Base-by-base conservation (phyloP, 2,113 vertebrate genomes). In the Alligator mississippiensis region DNA sequence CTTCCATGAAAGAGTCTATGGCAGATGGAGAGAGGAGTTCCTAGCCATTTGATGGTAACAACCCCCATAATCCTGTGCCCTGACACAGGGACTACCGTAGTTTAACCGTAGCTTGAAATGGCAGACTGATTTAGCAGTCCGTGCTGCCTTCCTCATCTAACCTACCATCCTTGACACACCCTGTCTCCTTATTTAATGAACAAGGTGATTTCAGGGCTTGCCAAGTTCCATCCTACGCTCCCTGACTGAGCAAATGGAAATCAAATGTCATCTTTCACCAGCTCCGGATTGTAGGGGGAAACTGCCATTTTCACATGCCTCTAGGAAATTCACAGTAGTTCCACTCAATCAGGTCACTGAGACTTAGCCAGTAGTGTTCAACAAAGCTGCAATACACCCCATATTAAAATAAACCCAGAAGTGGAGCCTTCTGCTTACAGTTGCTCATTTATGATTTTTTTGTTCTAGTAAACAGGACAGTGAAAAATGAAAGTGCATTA, bases 401-500 rank as follows among this genome's bases (percentile, higher is more conserved):
- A 58, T 25, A 75, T 88, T 64, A 86, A 38, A 88, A 80, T 17
- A 5, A 86, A 27, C 22, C 47, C 80, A 72, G 16, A 95, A 78
- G 7, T 38, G 27, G 21, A 1, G 0, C 60, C 57, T 77, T 60
- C 74, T 89, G 9, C 16, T 96, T 70, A 87, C 60, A 82, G 75
- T 54, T 84, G 17, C 9, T 77, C 68, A 82, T 87, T 80, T 94
- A 30, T 91, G 34, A 19, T 78, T 89, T 93, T 59, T 87, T 78
- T 89, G 14, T 47, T 47, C 77, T 58, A 4, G 4, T 89, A 60
- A 84, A 95, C 95, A 55, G 91, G 79, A 82, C 87, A 92, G 15
- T 90, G 89, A 90, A 68, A 28, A 94, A 95, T 82, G 30, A 58
- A 92, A 82, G 18, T 64, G n/a, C 47, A 86, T 60, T 92, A 93